Conservation (phyloP, 2,797 vertebrate species). For the Synanceia verrucosa region DNA sequence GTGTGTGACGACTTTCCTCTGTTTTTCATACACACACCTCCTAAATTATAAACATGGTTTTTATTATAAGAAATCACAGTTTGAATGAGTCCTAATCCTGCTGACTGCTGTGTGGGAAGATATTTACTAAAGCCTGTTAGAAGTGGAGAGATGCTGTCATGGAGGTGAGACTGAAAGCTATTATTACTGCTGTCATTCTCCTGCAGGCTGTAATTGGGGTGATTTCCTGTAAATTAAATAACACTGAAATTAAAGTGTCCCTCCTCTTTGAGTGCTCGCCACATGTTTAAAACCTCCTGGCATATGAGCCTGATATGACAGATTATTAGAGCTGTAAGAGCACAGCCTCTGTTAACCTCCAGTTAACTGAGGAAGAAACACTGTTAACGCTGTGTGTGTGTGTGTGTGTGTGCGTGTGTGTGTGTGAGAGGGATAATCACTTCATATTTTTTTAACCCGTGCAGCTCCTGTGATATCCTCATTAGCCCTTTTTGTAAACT, state of each 20-base stretch:
- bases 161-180: neutral
- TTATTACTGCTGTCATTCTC: neutral
- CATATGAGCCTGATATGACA: neutral
- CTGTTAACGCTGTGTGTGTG: neutral
- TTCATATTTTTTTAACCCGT: neutral
- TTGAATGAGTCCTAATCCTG: rapidly evolving
- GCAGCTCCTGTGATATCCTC: neutral
- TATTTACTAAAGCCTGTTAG: neutral
- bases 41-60: neutral
- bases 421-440: neutral
- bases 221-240: slow-evolving; percentile 5
- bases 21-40: neutral
- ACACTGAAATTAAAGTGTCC: neutral
- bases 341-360: neutral
- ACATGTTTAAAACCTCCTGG: neutral
- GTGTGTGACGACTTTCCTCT: neutral
- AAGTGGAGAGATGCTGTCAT: neutral
- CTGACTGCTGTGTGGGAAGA: neutral
- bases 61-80: neutral
- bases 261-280: neutral
- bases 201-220: neutral
- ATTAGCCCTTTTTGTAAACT: neutral
- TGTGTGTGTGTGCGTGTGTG: neutral
- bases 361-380: neutral
- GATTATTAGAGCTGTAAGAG: neutral